Evolutionary conservation across 2,113 vertebrate species (phyloP).

Genomic region (Syrmaticus mikado): DNA sequence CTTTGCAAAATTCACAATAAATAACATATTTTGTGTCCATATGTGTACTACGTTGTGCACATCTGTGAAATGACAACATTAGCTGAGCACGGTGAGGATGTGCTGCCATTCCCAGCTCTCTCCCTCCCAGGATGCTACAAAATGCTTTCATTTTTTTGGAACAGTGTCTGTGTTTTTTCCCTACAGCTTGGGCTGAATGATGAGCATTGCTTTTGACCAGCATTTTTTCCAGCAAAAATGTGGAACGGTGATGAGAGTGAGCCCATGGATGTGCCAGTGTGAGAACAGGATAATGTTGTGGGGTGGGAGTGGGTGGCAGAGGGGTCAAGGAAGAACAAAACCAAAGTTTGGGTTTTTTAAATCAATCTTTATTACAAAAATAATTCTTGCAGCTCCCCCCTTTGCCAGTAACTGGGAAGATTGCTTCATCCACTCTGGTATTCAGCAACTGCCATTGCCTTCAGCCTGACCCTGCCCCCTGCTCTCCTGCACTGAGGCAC

Average conservation of each 20-base stretch:
- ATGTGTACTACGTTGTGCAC: background rate
- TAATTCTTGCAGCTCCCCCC: background rate
- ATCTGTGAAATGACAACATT: rapidly evolving
- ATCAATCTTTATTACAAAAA: background rate
- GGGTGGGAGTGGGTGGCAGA: background rate
- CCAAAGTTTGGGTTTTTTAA: background rate
- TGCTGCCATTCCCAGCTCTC: too few relatives aligned
- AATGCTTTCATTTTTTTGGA: too few relatives aligned
- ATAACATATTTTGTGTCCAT: conserved; percentile 88
- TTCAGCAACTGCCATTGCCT: background rate
- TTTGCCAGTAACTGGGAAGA: background rate
- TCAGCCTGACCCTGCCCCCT: background rate
- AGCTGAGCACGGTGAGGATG: background rate
- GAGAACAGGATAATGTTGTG: background rate
- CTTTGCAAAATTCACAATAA: conserved; percentile 88
- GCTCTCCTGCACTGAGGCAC: too few relatives aligned
- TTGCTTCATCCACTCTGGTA: background rate
- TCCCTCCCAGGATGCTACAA: too few relatives aligned
- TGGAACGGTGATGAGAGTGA: background rate
- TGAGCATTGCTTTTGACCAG: too few relatives aligned
- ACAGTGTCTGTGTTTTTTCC: too few relatives aligned
- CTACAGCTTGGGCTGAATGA: too few relatives aligned
- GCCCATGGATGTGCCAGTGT: background rate
- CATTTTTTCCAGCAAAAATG: too few relatives aligned
- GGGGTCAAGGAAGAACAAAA: background rate